These are phyloP conservation scores for Mus spicilegus DNA, from an alignment of 2,113 vertebrate species.

Conservation along the genomic window DNA sequence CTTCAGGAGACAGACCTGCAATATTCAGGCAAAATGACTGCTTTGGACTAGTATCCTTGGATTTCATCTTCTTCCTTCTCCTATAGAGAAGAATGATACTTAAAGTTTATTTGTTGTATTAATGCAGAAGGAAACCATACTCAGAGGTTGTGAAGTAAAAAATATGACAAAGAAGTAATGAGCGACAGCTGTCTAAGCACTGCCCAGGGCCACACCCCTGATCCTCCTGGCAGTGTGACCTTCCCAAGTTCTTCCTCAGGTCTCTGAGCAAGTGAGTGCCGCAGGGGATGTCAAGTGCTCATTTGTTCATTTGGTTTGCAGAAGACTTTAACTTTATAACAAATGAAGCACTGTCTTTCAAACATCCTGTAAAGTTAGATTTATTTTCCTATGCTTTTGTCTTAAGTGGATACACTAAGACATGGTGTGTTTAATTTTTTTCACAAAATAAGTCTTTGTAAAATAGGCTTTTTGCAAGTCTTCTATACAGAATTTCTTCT, in stretches of 20 bases:
- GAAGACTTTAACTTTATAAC: not conserved
- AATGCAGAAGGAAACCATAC: not conserved
- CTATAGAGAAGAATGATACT: slow-evolving; percentile 37
- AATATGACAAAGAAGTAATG: not conserved
- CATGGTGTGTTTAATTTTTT: not conserved
- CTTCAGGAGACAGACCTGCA: not conserved
- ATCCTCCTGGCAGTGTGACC: not conserved
- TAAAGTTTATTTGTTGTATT: slow-evolving; percentile 23
- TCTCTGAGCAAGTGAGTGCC: not conserved
- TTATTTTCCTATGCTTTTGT: not conserved
- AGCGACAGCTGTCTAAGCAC: not conserved
- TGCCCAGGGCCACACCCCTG: not conserved
- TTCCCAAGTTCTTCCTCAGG: not conserved
- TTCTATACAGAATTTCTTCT: not conserved
- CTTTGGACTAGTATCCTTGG: not conserved
- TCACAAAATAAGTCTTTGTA: not conserved
- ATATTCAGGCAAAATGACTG: slow-evolving; percentile 11
- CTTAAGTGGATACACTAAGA: slow-evolving; percentile 6
- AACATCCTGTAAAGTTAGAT: not conserved
- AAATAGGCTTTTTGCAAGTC: not conserved
- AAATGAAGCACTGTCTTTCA: not conserved
- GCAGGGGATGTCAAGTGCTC: not conserved
- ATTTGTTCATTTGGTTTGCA: not conserved
- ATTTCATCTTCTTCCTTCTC: slow-evolving; percentile 37
- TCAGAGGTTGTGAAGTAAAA: slow-evolving; percentile 14